Conservation (phyloP, 1,140 invertebrate genomes). For the Melipona quadrifasciata region DNA sequence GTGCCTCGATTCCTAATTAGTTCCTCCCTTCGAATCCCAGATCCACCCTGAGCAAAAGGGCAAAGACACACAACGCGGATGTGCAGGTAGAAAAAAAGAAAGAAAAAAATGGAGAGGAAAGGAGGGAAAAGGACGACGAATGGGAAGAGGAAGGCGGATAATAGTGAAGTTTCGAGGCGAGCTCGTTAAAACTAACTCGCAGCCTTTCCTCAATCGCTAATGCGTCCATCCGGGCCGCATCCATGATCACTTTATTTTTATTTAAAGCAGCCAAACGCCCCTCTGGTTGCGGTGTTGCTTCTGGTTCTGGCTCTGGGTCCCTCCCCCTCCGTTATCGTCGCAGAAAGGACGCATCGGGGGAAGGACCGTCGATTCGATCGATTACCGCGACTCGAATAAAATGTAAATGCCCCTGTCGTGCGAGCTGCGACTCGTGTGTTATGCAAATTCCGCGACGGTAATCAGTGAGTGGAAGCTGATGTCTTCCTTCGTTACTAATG, state of each 20-base stretch:
- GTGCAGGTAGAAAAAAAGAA: not conserved
- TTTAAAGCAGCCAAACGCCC: slow-evolving; percentile 74
- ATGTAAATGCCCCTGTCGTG: slow-evolving; percentile 74
- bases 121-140: not conserved
- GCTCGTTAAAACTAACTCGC: slow-evolving; percentile 74
- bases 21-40: not conserved
- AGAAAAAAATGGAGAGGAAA: no score
- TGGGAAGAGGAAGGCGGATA: not conserved
- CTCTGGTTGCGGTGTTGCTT: not conserved
- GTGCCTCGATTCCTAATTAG: not conserved
- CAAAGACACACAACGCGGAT: not conserved
- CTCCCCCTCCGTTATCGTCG: slow-evolving; percentile 72
- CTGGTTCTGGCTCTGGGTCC: slow-evolving; percentile 6
- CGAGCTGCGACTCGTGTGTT: slow-evolving; percentile 75
- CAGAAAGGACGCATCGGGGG: slow-evolving; percentile 39
- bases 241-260: slow-evolving; percentile 79
- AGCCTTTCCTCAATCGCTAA: slow-evolving; percentile 77
- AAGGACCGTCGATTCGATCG: slow-evolving; percentile 73
- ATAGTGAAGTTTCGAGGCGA: slow-evolving; percentile 53
- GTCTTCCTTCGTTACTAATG: slow-evolving; percentile 79
- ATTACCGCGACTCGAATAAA: slow-evolving; percentile 82
- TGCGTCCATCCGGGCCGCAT: slow-evolving; percentile 74
- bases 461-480: slow-evolving; percentile 82
- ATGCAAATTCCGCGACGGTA: slow-evolving; percentile 81
- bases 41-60: not conserved